These are phyloP conservation scores for Scrobipalpa atriplicella DNA, from an alignment of 2,888 invertebrate genomes.

Conservation along the genomic window DNA sequence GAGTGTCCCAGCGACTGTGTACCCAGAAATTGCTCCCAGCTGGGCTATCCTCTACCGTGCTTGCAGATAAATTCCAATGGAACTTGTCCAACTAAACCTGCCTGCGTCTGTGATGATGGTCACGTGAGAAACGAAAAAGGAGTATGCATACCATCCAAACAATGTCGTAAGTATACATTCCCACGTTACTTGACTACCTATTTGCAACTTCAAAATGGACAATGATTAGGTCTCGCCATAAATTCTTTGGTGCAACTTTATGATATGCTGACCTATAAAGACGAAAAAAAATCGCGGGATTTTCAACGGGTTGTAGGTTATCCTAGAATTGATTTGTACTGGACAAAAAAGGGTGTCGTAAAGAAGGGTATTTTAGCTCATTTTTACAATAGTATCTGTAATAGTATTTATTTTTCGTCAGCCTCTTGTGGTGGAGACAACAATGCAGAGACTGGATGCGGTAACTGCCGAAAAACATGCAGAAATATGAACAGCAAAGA, in stretches of 20 bases:
- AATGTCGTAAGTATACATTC: conserved; percentile 43
- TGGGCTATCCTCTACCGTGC: conserved; percentile 9
- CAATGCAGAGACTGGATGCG: conserved; percentile 31
- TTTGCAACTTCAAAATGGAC: no score
- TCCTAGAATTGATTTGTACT: no score
- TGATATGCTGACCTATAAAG: no score
- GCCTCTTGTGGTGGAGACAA: conserved; percentile 33
- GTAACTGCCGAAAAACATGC: conserved; percentile 32
- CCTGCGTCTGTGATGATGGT: conserved; percentile 40
- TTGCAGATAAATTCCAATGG: neutral
- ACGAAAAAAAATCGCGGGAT: no score
- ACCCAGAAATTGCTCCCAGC: conserved; percentile 2
- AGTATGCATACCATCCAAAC: conserved; percentile 41
- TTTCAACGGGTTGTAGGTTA: no score
- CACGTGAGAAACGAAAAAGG: conserved; percentile 41
- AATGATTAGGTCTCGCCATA: no score
- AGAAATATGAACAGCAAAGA: neutral
- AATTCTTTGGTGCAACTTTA: no score
- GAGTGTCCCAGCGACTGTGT: neutral
- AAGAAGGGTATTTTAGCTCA: no score
- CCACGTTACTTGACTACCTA: neutral
- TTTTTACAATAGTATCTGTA: no score
- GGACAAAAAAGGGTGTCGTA: no score
- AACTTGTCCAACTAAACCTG: conserved; percentile 32
- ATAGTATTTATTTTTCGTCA: conserved; percentile 20